Percentiles rank a stretch among this genome's conserved stretches.
Conservation (phyloP, 2,888 invertebrate genomes). For the Seladonia tumulorum region DNA sequence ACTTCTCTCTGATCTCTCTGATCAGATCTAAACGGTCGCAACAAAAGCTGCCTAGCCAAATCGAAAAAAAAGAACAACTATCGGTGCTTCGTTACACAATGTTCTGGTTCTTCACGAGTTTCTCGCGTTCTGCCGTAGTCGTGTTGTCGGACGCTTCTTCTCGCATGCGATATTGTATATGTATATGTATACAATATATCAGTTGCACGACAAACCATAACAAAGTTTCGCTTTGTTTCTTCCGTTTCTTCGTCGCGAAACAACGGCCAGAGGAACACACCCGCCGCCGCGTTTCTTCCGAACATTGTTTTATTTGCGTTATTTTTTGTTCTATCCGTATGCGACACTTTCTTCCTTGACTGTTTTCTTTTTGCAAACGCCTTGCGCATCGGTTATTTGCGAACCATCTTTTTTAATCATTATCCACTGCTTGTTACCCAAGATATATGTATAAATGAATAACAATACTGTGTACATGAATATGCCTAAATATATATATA, state of each 20-base stretch:
- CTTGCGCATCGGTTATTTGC: conserved; percentile 22
- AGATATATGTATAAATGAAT: conserved; percentile 51
- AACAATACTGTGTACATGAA: conserved; percentile 45
- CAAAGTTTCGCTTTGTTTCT: conserved; percentile 45
- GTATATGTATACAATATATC: conserved; percentile 10
- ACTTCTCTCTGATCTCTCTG: conserved; percentile 15
- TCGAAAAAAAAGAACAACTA: background rate
- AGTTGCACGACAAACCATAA: conserved; percentile 60
- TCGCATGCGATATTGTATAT: conserved; percentile 55
- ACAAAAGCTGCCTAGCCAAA: conserved; percentile 17
- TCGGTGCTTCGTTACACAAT: conserved; percentile 33
- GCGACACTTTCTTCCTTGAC: conserved; percentile 24
- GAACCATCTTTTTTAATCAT: conserved; percentile 45
- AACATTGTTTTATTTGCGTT: conserved; percentile 19
- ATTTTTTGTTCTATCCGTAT: conserved; percentile 25
- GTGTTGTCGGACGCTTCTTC: conserved; percentile 45
- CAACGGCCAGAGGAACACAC: conserved; percentile 20
- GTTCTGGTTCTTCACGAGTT: conserved; percentile 21
- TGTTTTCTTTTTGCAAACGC: conserved; percentile 24
- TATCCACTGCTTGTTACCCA: conserved; percentile 62
- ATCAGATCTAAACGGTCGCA: conserved; percentile 12
- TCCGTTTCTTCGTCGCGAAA: conserved; percentile 11
- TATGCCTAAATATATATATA: conserved; percentile 24
- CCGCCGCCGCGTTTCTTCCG: conserved; percentile 21
- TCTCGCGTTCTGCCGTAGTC: conserved; percentile 41